Evolutionary conservation across 1,140 invertebrate species (phyloP), one percentile per base, ranked within the genome.

Genomic region (Cyclina sinensis): DNA sequence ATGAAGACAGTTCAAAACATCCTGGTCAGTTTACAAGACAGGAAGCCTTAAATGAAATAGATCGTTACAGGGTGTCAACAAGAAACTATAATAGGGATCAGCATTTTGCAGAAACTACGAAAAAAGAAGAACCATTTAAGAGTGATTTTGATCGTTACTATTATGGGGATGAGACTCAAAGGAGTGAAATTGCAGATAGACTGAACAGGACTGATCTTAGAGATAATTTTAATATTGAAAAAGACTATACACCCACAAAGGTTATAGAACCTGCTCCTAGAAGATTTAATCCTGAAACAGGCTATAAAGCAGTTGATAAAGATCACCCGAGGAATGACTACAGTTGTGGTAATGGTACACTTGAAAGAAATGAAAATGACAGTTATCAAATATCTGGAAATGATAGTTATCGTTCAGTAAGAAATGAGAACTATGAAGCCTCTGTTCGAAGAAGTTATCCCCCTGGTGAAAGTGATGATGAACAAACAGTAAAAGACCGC

Each of bases 141-240:
- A 78, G 74, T 78, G 74, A 78, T 35, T 78, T 78, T 78, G 74
- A 78, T 78, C n/a, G 74, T 2, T 78, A 78, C 18, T 78, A 78
- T 21, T 78, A 78, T 37, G 74, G 74, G 1, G 32, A 54, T 54
- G 46, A 54, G 46, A 39, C 46, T 0, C 74, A 78, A 18, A 78
- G 74, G 27, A 51, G 14, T 78, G 74, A 78, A 78, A 78, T 78
- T 27, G 24, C 48, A 35, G 46, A 14, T 14, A 78, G 54, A 35
- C 32, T 78, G 30, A 24, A 78, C 27, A 48, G 74, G 32, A 32
- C 74, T 51, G 65, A 70, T 70, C 1, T 21, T 37, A 4, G 32
- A 18, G 65, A 37, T 70, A 21, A 70, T 70, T 70, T 65, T 65
- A 65, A n/a, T 30, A 30, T 16, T 30, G 59, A 9, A 65, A 65